phyloP scores from a whole-genome alignment of 2,888 invertebrate genomes.

The Acanthococcus lagerstroemiae region DNA sequence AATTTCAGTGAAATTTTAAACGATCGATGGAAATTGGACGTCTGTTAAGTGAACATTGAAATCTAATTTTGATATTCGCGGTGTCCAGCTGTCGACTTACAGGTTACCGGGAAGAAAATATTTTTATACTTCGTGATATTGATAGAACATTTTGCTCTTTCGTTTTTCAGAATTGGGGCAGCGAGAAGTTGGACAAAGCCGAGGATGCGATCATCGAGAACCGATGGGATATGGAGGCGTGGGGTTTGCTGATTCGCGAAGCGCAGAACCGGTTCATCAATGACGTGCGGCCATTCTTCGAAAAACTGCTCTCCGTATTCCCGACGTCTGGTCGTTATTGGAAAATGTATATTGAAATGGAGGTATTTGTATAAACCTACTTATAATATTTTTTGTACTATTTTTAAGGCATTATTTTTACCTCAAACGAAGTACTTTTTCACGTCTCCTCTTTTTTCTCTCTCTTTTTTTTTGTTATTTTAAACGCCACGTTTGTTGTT shows the following conservation, averaged over 20 bases:
- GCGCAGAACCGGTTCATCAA: constrained; percentile 78
- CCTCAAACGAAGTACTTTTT: constrained; percentile 11
- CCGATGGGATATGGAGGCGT: constrained; percentile 91
- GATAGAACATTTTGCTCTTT: too few species aligned
- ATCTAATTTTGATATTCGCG: too few species aligned
- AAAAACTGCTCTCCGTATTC: constrained; percentile 85
- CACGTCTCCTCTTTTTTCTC: too few species aligned
- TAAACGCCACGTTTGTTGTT: constrained; percentile 12
- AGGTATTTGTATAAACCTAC: constrained; percentile 51
- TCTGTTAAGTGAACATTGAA: too few species aligned
- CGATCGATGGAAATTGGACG: too few species aligned
- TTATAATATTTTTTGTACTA: constrained; percentile 16
- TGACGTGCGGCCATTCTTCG: constrained; percentile 84
- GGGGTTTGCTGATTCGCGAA: constrained; percentile 91
- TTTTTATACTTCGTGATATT: too few species aligned
- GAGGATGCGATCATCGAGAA: constrained; percentile 79
- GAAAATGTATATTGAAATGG: constrained; percentile 98
- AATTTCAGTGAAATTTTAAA: too few species aligned
- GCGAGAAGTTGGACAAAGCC: constrained; percentile 70
- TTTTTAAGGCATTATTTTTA: constrained; percentile 21
- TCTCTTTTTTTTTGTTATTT: not conserved
- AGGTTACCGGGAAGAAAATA: too few species aligned
- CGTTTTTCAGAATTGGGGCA: constrained; percentile 68
- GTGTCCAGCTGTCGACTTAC: too few species aligned
- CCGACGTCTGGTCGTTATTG: constrained; percentile 95